These are phyloP conservation scores for Plotosus lineatus DNA, from an alignment of 2,113 vertebrate species.

Conservation along the genomic window DNA sequence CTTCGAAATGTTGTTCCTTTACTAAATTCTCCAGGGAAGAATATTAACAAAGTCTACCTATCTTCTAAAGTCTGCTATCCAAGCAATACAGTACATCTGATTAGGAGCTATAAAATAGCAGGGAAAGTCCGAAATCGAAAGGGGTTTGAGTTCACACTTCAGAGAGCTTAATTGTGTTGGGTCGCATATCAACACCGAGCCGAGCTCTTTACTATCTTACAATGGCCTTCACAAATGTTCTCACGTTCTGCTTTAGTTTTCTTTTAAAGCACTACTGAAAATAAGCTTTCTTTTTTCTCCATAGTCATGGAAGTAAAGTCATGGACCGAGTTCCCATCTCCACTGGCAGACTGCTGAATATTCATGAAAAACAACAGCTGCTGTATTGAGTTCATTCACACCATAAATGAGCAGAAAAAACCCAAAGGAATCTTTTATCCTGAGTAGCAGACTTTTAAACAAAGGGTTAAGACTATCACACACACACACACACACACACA, in stretches of 20 bases:
- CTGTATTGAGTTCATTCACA: constrained; percentile 37
- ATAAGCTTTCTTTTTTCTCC: background rate
- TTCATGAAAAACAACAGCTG: constrained; percentile 53
- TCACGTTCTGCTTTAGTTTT: background rate
- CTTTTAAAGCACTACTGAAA: background rate
- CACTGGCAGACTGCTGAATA: constrained; percentile 39
- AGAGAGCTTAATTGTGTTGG: background rate
- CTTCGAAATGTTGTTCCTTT: background rate
- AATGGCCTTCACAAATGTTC: background rate
- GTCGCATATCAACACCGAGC: background rate
- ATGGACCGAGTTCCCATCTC: constrained; percentile 5
- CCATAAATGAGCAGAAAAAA: background rate
- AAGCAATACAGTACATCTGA: background rate
- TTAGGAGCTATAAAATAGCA: background rate
- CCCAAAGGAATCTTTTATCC: background rate
- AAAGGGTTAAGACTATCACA: background rate
- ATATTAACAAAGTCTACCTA: background rate
- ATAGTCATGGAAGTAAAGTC: background rate
- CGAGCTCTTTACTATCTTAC: background rate
- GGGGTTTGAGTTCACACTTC: background rate
- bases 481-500: no score
- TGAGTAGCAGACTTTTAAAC: background rate
- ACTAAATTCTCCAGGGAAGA: background rate
- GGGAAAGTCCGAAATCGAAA: background rate
- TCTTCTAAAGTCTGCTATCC: no score